Evolutionary conservation across 2,888 invertebrate genomes (phyloP).

Genomic region (Cotesia congregata): DNA sequence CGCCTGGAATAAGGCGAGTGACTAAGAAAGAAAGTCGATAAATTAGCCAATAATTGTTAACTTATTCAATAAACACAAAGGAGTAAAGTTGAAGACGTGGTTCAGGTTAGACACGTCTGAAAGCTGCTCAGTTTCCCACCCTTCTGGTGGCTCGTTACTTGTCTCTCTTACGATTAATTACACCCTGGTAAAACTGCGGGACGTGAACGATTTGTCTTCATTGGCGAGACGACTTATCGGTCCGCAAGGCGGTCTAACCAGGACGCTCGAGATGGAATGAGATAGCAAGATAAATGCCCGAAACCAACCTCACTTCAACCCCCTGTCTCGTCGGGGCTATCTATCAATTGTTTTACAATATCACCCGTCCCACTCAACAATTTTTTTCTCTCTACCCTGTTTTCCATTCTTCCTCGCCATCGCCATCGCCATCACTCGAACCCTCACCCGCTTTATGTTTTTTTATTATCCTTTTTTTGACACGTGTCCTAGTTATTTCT

Average conservation of each 20-base stretch:
- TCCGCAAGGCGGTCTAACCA: constrained; percentile 39
- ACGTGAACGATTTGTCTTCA: constrained; percentile 64
- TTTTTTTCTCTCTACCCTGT: constrained; percentile 23
- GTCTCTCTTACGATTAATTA: constrained; percentile 60
- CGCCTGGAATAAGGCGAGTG: too few species aligned
- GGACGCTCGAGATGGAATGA: constrained; percentile 31
- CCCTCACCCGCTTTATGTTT: background rate
- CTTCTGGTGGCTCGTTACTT: constrained; percentile 17
- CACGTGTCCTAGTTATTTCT: constrained; percentile 21
- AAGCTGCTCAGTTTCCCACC: constrained; percentile 25
- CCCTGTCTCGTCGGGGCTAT: constrained; percentile 50
- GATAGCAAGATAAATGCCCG: constrained; percentile 42
- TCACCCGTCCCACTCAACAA: constrained; percentile 49
- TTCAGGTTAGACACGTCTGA: constrained; percentile 24
- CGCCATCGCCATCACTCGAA: too few species aligned
- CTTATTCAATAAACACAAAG: background rate
- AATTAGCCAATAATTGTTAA: background rate
- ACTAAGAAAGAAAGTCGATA: background rate
- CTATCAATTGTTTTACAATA: constrained; percentile 64
- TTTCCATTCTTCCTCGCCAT: constrained; percentile 21
- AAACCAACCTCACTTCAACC: constrained; percentile 17
- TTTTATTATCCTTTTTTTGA: constrained; percentile 15
- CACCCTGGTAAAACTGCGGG: constrained; percentile 55
- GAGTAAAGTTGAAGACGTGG: constrained; percentile 19
- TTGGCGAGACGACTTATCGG: constrained; percentile 61